Evolutionary conservation across 2,113 vertebrate genomes (phyloP), one percentile per base, ranked within the genome.

Genomic region (Cottus gobio): DNA sequence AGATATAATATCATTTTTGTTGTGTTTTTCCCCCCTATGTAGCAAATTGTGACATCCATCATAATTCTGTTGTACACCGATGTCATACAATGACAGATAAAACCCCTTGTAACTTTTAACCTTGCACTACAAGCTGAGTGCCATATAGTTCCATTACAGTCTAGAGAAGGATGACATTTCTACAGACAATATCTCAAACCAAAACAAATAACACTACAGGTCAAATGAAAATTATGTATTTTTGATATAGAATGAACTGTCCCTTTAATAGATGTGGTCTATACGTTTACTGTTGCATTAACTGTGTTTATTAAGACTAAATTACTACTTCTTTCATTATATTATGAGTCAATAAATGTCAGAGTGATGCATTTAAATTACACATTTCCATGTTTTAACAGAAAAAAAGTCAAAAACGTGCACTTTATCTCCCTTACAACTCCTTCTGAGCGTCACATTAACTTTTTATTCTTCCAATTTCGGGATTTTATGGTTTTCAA

Each of bases 401-500:
- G 36, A 74, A 36, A 2, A 42, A 63, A 68, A 11, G 15, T 20
- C 31, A 24, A 58, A 20, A 60, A 36, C 3, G 28, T 57, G 22
- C 56, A 31, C 7, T 42, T 57, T n/a, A 44, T 64, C 44, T 54
- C 46, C 42, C 34, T 6, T 28, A 56, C 30, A 58, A 4, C 36
- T 30, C 26, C 56, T 1, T 26, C 42, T 31, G 34, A 74, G 73
- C 48, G 31, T 54, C 67, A 9, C 10, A 30, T 46, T 63, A 39
- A 31, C 28, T 46, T 11, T 50, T 54, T 52, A 63, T 78, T 81
- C 15, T 54, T 78, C 61, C 46, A 31, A 16, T 37, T 67, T 2
- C n/a, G 7, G 24, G 11, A 9, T 69, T 77, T 68, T n/a, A 16
- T 11, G 13, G 28, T 60, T 60, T 54, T 67, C 8, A 28, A 24